A percentile compares a stretch with the other conserved stretches of the same genome.
Conservation (phyloP, 2,888 invertebrate species). For the Tetranychus piercei region DNA sequence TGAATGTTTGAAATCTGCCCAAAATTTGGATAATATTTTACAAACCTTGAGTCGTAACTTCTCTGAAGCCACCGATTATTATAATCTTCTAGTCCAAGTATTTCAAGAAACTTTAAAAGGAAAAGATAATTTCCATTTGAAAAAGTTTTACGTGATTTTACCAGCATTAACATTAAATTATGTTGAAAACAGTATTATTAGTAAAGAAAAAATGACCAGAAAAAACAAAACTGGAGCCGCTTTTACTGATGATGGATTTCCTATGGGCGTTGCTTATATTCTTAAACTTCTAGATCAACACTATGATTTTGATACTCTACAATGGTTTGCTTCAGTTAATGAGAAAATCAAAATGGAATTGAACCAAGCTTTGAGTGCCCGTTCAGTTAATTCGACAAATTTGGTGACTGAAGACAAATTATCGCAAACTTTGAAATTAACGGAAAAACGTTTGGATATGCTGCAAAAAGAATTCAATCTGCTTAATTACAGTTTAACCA, state of each 20-base stretch:
- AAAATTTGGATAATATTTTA: constrained; percentile 56
- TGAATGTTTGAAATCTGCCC: constrained; percentile 44
- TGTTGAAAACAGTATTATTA: constrained; percentile 73
- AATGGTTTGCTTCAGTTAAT: constrained; percentile 52
- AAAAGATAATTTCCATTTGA: constrained; percentile 60
- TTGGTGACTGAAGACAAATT: constrained; percentile 54
- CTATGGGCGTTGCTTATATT: constrained; percentile 84
- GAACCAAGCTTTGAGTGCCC: constrained; percentile 11
- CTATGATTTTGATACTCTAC: constrained; percentile 66
- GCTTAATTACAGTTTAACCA: constrained; percentile 57
- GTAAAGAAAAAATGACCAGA: constrained; percentile 78
- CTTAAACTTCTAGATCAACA: constrained; percentile 71
- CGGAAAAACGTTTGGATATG: constrained; percentile 56
- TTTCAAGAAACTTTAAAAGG: constrained; percentile 70
- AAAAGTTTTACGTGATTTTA: constrained; percentile 76
- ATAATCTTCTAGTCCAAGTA: constrained; percentile 70
- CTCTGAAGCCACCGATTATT: constrained; percentile 70
- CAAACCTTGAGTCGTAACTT: constrained; percentile 60
- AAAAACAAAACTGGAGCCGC: constrained; percentile 68
- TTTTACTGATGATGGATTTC: constrained; percentile 95
- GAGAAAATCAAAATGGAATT: constrained; percentile 18
- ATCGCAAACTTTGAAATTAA: constrained; percentile 75
- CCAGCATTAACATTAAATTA: constrained; percentile 80
- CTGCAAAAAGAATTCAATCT: constrained; percentile 64
- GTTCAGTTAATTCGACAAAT: constrained; percentile 17